These are phyloP conservation scores for Narcine bancroftii DNA, from an alignment of 2,113 vertebrate species.

Conservation along the genomic window DNA sequence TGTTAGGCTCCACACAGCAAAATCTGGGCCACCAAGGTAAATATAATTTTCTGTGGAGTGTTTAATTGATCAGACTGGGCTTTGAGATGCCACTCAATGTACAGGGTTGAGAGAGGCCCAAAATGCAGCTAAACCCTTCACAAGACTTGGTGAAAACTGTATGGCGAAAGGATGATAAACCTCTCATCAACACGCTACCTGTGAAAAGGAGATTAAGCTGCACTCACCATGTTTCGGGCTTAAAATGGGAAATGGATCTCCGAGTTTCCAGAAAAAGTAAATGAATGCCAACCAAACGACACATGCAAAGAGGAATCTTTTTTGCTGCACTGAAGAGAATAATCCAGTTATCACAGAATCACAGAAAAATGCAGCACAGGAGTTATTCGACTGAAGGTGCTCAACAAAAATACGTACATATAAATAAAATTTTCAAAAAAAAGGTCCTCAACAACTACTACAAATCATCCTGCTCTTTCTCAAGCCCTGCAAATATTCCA, in stretches of 20 bases:
- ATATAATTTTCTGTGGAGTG: background rate
- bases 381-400: background rate
- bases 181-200: background rate
- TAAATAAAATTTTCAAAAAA: no score
- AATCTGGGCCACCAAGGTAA: background rate
- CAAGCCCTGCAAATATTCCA: background rate
- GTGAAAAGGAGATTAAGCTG: background rate
- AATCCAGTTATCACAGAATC: background rate
- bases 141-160: background rate
- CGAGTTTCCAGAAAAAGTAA: slow-evolving; percentile 99
- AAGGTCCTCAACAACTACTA: no score
- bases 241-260: slow-evolving; percentile 94
- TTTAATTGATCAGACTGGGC: background rate
- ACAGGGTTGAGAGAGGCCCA: background rate
- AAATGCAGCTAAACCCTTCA: background rate
- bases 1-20: no score
- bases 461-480: background rate
- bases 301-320: slow-evolving; percentile 83
- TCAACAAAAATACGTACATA: no score
- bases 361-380: background rate
- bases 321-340: slow-evolving; percentile 72
- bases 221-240: slow-evolving; percentile 92
- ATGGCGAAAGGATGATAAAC: no score
- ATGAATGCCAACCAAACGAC: slow-evolving; percentile 94
- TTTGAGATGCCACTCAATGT: background rate